Percentiles rank a stretch among this genome's conserved stretches.
Conservation (phyloP, 2,888 invertebrate genomes). For the Enchytraeus crypticus region DNA sequence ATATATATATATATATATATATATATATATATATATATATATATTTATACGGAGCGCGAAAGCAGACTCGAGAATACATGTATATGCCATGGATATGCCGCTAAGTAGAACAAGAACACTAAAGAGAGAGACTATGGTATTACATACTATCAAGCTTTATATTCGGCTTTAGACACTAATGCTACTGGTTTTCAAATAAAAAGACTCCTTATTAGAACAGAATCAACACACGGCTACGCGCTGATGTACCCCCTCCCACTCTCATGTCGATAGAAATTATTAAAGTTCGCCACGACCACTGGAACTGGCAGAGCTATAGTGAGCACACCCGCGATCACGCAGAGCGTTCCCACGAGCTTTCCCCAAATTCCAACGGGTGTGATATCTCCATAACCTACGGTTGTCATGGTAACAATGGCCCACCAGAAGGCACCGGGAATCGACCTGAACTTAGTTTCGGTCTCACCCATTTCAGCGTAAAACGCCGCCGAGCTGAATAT, state of each 20-base stretch:
- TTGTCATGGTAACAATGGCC: constrained; percentile 43
- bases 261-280: constrained; percentile 33
- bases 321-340: constrained; percentile 32
- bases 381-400: constrained; percentile 33
- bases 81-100: too few species aligned
- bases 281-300: constrained; percentile 33
- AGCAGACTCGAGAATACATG: too few species aligned
- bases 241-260: constrained; percentile 28
- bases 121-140: too few species aligned
- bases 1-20: too few species aligned
- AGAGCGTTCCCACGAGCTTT: constrained; percentile 31
- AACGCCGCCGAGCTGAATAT: constrained; percentile 44
- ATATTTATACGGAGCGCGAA: too few species aligned
- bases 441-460: constrained; percentile 35
- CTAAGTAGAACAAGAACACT: too few species aligned
- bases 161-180: too few species aligned
- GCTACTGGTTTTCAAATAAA: too few species aligned
- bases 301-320: constrained; percentile 35
- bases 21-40: too few species aligned
- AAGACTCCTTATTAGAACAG: too few species aligned
- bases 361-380: constrained; percentile 35
- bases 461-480: constrained; percentile 39
- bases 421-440: constrained; percentile 48
- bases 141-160: too few species aligned
- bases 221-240: constrained; percentile 20